Base-by-base conservation (phyloP, 1,140 invertebrate genomes). In the Zaprionus nigranus region DNA sequence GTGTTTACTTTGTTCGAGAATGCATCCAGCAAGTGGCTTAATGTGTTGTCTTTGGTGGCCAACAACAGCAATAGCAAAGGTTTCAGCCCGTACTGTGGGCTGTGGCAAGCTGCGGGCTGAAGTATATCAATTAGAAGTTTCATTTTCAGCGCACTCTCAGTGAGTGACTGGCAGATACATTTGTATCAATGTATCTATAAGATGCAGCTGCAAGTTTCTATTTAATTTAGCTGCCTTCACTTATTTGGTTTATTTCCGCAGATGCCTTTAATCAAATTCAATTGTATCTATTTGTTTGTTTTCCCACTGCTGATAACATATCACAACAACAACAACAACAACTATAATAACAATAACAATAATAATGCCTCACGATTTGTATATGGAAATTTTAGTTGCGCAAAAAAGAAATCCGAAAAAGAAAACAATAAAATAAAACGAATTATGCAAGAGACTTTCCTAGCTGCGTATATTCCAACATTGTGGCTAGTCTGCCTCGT, bases 321-420 rank as follows among this genome's bases (percentile, higher is more conserved):
- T 69, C 58, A 46, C 49, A 36, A 36, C 54, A 58, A 40, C 36
- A 51, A 17, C 17, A 17, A 68, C n/a, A 65, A 56, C 17, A 51
- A 68, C n/a, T 57, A 56, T 20, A 53, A 40, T 28, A 57, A n/a
- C n/a, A n/a, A 66, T 60, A 38, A 22, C 20, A 1, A 68, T n/a
- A 51, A 60, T 51, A 36, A 70, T 51, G 38, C 54, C 34, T 85
- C 66, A 84, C 78, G 79, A 82, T 72, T 86, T 75, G 75, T 76
- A 53, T 69, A 86, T 79, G 75, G 63, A 76, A 72, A 79, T 82
- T 82, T 65, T 30, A 59, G 71, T 58, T 71, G 80, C 80, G 75
- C 81, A 80, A 80, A 81, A 73, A 28, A 6, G n/a, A 54, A 57
- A 72, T 63, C 46, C 20, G 30, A 28, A 61, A 20, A 28, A 15